Evolutionary conservation across 2,888 invertebrate genomes (phyloP).

Genomic region (Phanerotoma sp.): DNA sequence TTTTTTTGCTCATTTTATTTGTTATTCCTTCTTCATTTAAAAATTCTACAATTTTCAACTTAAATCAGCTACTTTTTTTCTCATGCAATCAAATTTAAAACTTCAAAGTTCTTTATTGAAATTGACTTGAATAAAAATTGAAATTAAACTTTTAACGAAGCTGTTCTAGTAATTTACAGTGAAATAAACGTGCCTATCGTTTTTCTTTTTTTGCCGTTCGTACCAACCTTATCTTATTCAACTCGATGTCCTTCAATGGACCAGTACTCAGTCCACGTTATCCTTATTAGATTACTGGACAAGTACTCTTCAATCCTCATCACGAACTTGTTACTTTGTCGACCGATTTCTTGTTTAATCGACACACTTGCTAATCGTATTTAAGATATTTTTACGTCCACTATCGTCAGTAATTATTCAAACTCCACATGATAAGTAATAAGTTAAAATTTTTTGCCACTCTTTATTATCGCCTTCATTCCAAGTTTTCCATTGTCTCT

Average conservation of each 20-base stretch:
- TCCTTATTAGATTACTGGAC: slow-evolving; percentile 49
- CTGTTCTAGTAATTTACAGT: too few relatives aligned
- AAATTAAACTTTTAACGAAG: too few relatives aligned
- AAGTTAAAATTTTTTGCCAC: neutral
- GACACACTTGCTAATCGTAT: neutral
- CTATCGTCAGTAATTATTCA: slow-evolving; percentile 52
- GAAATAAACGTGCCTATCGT: too few relatives aligned
- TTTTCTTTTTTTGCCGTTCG: neutral
- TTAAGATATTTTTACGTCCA: neutral
- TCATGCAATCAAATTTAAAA: too few relatives aligned
- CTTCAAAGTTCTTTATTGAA: too few relatives aligned
- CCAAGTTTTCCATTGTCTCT: neutral
- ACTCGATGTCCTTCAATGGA: neutral
- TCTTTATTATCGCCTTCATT: neutral
- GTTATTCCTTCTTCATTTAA: too few relatives aligned
- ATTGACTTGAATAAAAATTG: too few relatives aligned
- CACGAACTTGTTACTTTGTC: neutral
- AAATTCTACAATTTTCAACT: too few relatives aligned
- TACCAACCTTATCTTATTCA: neutral
- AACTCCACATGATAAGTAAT: slow-evolving; percentile 40
- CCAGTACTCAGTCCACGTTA: slow-evolving; percentile 23
- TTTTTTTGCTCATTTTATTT: too few relatives aligned
- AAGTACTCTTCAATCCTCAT: slow-evolving; percentile 44
- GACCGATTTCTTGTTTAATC: neutral
- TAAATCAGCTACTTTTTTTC: neutral